These are phyloP conservation scores for Pangasius larnaudii DNA, from an alignment of 2,797 vertebrate genomes.

Conservation along the genomic window DNA sequence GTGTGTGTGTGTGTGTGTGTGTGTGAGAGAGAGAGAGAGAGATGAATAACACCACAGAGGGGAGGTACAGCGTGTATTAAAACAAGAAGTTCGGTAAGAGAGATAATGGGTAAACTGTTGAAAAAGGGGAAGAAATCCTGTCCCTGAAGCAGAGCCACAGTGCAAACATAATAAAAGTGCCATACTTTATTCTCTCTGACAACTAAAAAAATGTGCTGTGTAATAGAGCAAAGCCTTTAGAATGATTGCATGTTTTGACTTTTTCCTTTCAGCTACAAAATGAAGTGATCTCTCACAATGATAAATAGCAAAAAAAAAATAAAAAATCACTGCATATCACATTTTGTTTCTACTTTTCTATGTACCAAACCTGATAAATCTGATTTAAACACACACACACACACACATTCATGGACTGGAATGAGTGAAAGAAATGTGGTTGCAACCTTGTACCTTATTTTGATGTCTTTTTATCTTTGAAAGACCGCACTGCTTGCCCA, in stretches of 20 bases:
- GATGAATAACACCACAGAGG: not conserved
- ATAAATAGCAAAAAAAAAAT: conserved; percentile 62
- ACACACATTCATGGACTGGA: not conserved
- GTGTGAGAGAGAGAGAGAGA: not conserved
- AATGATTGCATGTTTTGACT: conserved; percentile 67
- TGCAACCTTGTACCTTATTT: not conserved
- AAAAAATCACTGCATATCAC: conserved; percentile 55
- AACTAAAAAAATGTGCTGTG: conserved; percentile 49
- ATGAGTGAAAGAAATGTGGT: not conserved
- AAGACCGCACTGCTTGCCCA: not conserved
- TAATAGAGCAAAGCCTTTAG: conserved; percentile 57
- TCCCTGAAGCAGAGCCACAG: conserved; percentile 45
- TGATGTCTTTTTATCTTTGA: not conserved
- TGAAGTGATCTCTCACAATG: conserved; percentile 67
- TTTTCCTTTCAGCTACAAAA: conserved; percentile 67
- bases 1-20: not conserved
- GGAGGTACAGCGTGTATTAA: conserved; percentile 2
- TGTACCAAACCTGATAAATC: conserved; percentile 45
- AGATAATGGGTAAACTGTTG: conserved; percentile 30
- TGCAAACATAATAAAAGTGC: conserved; percentile 58
- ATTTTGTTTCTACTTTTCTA: conserved; percentile 64
- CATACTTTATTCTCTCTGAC: conserved; percentile 59
- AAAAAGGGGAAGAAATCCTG: not conserved
- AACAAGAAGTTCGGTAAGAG: conserved; percentile 15
- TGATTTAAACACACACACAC: not conserved